phyloP scores from a whole-genome alignment of 2,888 invertebrate genomes.

The Tridacna gigas region DNA sequence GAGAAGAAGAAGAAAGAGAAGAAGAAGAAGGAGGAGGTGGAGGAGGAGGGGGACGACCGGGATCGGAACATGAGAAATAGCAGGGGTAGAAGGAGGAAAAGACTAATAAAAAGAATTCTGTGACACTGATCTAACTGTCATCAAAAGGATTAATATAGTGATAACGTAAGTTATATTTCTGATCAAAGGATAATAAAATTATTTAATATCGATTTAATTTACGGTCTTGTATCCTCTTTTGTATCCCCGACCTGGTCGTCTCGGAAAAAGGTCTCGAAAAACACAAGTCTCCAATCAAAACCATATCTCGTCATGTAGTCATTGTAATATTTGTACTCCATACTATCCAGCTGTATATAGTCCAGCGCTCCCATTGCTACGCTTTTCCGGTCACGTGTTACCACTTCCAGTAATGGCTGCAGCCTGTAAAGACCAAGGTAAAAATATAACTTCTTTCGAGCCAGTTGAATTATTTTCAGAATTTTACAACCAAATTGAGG shows the following conservation, averaged over 20 bases:
- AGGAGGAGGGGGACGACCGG: too few species aligned
- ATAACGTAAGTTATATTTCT: too few species aligned
- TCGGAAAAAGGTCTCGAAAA: slow-evolving; percentile 80
- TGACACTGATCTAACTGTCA: too few species aligned
- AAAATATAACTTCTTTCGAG: too few species aligned
- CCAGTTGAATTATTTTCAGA: too few species aligned
- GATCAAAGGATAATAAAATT: too few species aligned
- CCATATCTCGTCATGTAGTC: slow-evolving; percentile 79
- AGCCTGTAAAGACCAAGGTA: slow-evolving; percentile 63
- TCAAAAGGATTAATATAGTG: too few species aligned
- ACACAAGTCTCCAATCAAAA: slow-evolving; percentile 79
- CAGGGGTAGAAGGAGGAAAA: neutral
- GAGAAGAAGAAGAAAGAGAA: too few species aligned
- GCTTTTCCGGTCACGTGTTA: slow-evolving; percentile 71
- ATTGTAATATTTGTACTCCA: slow-evolving; percentile 70
- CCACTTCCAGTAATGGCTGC: slow-evolving; percentile 73
- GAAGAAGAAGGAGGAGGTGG: too few species aligned
- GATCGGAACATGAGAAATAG: neutral
- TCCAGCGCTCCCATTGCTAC: slow-evolving; percentile 77
- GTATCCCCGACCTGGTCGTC: slow-evolving; percentile 70
- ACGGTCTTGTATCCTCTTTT: slow-evolving; percentile 21
- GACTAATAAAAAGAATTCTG: too few species aligned
- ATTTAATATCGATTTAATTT: neutral
- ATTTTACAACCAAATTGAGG: too few species aligned
- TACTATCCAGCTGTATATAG: slow-evolving; percentile 70